These are phyloP conservation scores for Leptoteleia sp. DNA, from an alignment of 1,140 invertebrate genomes.

Conservation along the genomic window DNA sequence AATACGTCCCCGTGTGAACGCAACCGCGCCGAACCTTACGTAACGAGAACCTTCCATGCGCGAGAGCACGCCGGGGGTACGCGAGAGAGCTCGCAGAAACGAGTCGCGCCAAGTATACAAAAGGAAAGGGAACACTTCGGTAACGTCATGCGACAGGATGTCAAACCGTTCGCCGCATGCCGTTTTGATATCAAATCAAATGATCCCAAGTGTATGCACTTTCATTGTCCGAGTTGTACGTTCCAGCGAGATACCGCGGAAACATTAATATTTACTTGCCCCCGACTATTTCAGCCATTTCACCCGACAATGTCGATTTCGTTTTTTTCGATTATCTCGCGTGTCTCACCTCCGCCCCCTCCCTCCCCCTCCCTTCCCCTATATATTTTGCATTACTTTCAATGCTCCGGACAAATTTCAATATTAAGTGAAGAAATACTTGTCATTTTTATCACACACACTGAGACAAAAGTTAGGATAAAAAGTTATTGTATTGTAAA, in stretches of 20 bases:
- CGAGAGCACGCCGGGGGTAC: slow-evolving; percentile 41
- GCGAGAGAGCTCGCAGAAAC: slow-evolving; percentile 36
- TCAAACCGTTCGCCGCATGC: slow-evolving; percentile 46
- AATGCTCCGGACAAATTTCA: too few relatives aligned
- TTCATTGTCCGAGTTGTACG: slow-evolving; percentile 31
- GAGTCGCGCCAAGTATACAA: slow-evolving; percentile 25
- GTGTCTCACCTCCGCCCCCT: too few relatives aligned
- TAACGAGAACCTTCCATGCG: slow-evolving; percentile 61
- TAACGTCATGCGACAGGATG: slow-evolving; percentile 62
- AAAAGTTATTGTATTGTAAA: too few relatives aligned
- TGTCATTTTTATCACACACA: too few relatives aligned
- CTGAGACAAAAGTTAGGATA: too few relatives aligned
- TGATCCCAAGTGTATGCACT: slow-evolving; percentile 40
- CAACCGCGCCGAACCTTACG: slow-evolving; percentile 71
- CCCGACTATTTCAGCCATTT: slow-evolving; percentile 26
- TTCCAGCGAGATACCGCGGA: slow-evolving; percentile 4
- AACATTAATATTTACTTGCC: too few relatives aligned
- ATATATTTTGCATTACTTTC: too few relatives aligned
- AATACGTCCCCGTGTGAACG: slow-evolving; percentile 79
- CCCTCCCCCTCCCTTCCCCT: too few relatives aligned
- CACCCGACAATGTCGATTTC: slow-evolving; percentile 19
- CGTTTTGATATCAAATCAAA: slow-evolving; percentile 41
- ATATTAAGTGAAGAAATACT: too few relatives aligned
- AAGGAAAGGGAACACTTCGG: slow-evolving; percentile 58
- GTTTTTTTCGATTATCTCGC: slow-evolving; percentile 6